Evolutionary conservation across 35 echinoderm and acorn worm genomes (phyloP).

Genomic region (Ophioderma brevispina): DNA sequence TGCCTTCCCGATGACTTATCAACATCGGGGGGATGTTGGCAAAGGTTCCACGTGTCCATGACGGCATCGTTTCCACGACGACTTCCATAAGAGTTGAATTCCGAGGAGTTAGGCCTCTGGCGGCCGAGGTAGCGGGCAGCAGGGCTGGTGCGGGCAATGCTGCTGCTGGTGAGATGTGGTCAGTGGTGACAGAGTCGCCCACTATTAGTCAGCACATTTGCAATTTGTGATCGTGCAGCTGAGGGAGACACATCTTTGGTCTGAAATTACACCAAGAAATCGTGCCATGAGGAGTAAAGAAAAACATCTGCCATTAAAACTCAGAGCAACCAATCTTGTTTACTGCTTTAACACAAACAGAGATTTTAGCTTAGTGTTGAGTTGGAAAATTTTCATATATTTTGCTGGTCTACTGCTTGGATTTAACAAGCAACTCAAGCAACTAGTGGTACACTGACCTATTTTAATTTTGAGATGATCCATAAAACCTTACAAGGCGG

Average conservation of each 20-base stretch:
- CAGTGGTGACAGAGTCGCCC: slow-evolving; percentile 95
- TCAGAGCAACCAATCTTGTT: too few species aligned
- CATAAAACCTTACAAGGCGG: too few species aligned
- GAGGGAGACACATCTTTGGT: slow-evolving; percentile 71
- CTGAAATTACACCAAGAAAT: slow-evolving; percentile 59
- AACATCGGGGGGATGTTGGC: slow-evolving; percentile 91
- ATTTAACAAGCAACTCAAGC: too few species aligned
- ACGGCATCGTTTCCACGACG: slow-evolving; percentile 94
- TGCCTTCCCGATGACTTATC: slow-evolving; percentile 97
- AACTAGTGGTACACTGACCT: too few species aligned
- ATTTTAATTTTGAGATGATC: too few species aligned
- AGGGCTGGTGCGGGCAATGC: slow-evolving; percentile 91
- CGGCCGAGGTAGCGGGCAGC: slow-evolving; percentile 86
- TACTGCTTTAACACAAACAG: too few species aligned
- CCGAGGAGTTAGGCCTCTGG: slow-evolving; percentile 72
- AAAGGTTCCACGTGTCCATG: slow-evolving; percentile 98
- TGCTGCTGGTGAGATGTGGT: slow-evolving; percentile 99
- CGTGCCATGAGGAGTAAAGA: too few species aligned
- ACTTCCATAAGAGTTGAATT: slow-evolving; percentile 99
- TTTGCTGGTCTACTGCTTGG: too few species aligned
- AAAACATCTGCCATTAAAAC: too few species aligned
- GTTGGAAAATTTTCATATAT: too few species aligned
- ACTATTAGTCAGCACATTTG: slow-evolving; percentile 68
- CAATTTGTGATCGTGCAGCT: slow-evolving; percentile 53
- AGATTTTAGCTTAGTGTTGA: too few species aligned